These are phyloP conservation scores for Vesta saturnalis DNA, from an alignment of 2,888 invertebrate genomes.

Conservation along the genomic window DNA sequence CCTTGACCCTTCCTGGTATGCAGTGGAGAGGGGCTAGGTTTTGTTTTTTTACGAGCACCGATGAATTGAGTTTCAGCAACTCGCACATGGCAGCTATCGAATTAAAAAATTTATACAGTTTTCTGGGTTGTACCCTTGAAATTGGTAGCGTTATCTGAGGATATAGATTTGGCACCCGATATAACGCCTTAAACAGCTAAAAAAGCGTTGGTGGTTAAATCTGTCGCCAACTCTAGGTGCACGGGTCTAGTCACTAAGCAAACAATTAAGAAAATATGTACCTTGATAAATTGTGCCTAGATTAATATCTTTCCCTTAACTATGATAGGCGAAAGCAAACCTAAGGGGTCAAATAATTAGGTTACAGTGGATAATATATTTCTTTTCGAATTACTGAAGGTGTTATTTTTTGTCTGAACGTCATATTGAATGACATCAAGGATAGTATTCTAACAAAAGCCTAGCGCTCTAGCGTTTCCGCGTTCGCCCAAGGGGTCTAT, in stretches of 20 bases:
- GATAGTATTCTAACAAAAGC: slow-evolving; percentile 26
- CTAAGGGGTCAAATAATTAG: slow-evolving; percentile 27
- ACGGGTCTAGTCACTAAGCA: no score
- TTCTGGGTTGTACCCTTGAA: slow-evolving; percentile 22
- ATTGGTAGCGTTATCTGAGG: no score
- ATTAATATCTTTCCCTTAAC: slow-evolving; percentile 28
- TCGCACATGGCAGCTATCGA: not conserved
- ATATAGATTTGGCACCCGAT: not conserved
- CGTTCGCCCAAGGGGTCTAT: slow-evolving; percentile 12
- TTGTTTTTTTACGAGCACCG: slow-evolving; percentile 34
- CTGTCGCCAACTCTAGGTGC: not conserved
- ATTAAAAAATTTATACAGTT: not conserved
- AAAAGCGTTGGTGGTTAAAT: not conserved
- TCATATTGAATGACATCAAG: slow-evolving; percentile 21
- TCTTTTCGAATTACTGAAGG: no score
- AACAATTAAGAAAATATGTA: not conserved
- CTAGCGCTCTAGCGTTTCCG: slow-evolving; percentile 10
- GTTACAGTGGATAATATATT: slow-evolving; percentile 19
- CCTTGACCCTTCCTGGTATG: slow-evolving; percentile 23
- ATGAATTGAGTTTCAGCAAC: slow-evolving; percentile 16
- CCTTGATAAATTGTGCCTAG: slow-evolving; percentile 7
- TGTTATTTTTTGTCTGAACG: not conserved
- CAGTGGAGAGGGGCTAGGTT: slow-evolving; percentile 25
- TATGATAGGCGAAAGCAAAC: slow-evolving; percentile 25
- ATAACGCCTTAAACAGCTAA: not conserved